Percentiles rank a stretch among this genome's conserved stretches.
Evolutionary conservation across 2,888 invertebrate genomes (phyloP).

Genomic region (Pristionchus mayeri): DNA sequence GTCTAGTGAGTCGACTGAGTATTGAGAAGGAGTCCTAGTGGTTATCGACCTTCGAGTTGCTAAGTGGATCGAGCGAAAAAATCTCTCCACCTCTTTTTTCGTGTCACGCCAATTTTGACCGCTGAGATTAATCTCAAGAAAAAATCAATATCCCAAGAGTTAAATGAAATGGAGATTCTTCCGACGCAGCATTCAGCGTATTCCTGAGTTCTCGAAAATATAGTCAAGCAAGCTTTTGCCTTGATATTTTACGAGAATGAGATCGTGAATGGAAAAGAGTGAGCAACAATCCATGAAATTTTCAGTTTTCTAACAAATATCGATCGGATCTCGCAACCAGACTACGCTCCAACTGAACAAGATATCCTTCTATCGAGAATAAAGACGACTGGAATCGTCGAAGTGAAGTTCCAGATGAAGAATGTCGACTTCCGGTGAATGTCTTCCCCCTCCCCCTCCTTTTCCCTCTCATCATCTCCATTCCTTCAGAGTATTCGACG

Average conservation of each 20-base stretch:
- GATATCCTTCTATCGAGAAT: conserved; percentile 75
- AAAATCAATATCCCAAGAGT: no score
- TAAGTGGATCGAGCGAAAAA: neutral
- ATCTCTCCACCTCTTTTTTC: neutral
- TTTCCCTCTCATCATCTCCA: neutral
- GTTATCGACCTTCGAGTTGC: neutral
- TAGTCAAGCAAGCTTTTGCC: neutral
- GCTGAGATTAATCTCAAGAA: neutral
- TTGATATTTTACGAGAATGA: no score
- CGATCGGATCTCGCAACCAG: conserved; percentile 67
- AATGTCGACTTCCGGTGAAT: conserved; percentile 74
- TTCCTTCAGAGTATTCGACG: conserved; percentile 75
- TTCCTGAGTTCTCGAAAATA: neutral
- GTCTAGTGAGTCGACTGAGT: conserved; percentile 63
- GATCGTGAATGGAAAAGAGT: neutral
- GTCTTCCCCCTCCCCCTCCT: neutral
- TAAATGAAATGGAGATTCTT: neutral
- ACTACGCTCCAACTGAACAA: conserved; percentile 74
- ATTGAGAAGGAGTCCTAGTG: neutral
- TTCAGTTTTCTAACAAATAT: conserved; percentile 72
- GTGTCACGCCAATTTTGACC: neutral
- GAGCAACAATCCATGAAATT: conserved; percentile 43
- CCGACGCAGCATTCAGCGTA: neutral
- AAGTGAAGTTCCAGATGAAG: conserved; percentile 76
- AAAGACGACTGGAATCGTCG: conserved; percentile 76